Base-by-base conservation (phyloP, 2,797 vertebrate genomes). In the Salarias fasciatus region DNA sequence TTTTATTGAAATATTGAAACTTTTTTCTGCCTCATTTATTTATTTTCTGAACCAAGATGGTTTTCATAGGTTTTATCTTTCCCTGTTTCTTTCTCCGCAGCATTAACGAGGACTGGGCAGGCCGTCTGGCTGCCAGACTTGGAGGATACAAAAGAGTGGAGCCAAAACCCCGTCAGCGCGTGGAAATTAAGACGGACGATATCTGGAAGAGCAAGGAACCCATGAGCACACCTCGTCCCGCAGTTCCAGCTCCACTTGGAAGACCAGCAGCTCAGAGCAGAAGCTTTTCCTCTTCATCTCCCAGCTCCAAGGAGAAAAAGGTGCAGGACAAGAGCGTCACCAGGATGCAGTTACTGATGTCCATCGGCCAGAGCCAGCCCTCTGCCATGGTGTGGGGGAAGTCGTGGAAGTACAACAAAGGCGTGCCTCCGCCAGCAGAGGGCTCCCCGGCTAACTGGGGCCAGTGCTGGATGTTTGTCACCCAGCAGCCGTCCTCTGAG, bases 81-180 rank as follows among this genome's bases (percentile, higher is more conserved):
- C 18, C 24, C 18, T 3, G 18, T 3, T 24, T 24, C 18, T 24
- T 24, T 24, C 38, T 42, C 54, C 11, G 30, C 64, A 92, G 90
- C 49, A 91, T 92, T 43, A 90, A 89, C 69, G 9, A 84, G 36
- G 86, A 91, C 3, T 91, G 88, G 90, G 53, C 64, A 8, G 41
- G 13, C 8, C 82, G 84, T 11, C 38, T 84, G 58, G 24, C 38
- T 48, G 40, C 44, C 29, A 87, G 55, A 59, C 11, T 15, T 1
- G 77, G 76, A 54, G 36, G 5, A 15, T 63, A 60, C 31, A 88
- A 72, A 62, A 79, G 69, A 15, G 40, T 75, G 2, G 62, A 84
- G 40, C 86, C 35, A 35, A 90, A 86, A 76, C 0, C 24, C 5
- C 33, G 33, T 6, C 80, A 72, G 43, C 47, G 50, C 11, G 33